phyloP scores from a whole-genome alignment of 2,113 vertebrate species.

The Noctilio leporinus region DNA sequence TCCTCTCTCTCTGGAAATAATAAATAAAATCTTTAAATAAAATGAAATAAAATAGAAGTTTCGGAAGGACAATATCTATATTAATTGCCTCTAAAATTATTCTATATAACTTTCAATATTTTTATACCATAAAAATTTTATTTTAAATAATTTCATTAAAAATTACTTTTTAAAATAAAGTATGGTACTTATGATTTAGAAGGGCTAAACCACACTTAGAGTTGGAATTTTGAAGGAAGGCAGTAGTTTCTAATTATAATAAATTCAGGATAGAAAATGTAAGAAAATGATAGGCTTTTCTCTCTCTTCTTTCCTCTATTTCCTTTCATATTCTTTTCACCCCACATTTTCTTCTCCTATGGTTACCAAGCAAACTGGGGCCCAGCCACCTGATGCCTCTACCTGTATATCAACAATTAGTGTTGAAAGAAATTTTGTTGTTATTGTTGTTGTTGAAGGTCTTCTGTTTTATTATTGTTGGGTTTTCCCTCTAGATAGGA shows the following conservation, averaged over 20 bases:
- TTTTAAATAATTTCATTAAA: background rate
- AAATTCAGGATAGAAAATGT: background rate
- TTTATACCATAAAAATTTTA: background rate
- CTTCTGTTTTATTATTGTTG: conserved; percentile 66
- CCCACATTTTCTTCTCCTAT: background rate
- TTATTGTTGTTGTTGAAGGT: conserved; percentile 47
- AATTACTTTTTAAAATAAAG: background rate
- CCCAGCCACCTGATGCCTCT: too few relatives aligned
- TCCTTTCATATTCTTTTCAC: background rate
- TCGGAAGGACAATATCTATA: too few relatives aligned
- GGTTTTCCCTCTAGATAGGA: conserved; percentile 59
- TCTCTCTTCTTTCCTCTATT: background rate
- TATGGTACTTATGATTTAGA: background rate
- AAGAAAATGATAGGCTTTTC: background rate
- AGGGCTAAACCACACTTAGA: background rate
- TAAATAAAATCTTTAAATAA: background rate
- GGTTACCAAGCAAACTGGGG: too few relatives aligned
- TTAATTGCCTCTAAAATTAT: background rate
- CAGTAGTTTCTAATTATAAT: background rate
- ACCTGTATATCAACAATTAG: too few relatives aligned
- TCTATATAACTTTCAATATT: background rate
- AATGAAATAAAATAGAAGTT: too few relatives aligned
- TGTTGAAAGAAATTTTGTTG: too few relatives aligned
- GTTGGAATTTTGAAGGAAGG: background rate
- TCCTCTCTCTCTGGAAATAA: too few relatives aligned